Conservation (phyloP, 1,140 invertebrate genomes). For the Fopius arisanus region DNA sequence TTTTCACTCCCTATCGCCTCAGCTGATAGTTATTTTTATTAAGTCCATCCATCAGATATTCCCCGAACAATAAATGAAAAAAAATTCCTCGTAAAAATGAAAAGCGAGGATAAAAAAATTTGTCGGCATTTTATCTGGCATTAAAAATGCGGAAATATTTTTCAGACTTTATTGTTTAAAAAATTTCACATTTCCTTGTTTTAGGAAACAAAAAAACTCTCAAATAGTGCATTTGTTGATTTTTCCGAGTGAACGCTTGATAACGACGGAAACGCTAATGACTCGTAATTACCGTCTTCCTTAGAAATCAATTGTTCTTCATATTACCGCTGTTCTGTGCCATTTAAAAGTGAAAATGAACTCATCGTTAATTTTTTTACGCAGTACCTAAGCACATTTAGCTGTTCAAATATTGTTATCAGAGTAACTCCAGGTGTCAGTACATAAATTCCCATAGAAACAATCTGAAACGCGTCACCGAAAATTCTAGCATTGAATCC, state of each 20-base stretch:
- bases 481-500: not conserved
- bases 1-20: not conserved
- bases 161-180: no score
- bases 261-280: not conserved
- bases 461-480: not conserved
- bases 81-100: not conserved
- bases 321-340: not conserved
- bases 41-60: not conserved
- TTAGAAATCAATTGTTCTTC: not conserved
- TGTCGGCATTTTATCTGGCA: no score
- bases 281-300: not conserved
- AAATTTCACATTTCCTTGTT: no score
- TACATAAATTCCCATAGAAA: constrained; percentile 11
- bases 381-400: not conserved
- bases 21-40: constrained; percentile 2
- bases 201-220: not conserved
- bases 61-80: not conserved
- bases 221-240: not conserved
- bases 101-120: no score
- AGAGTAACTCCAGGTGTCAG: not conserved
- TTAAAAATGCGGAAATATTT: no score
- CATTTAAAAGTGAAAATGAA: constrained; percentile 19
- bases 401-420: constrained; percentile 45
- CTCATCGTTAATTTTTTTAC: constrained; percentile 11
- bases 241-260: not conserved